Conservation (phyloP, 2,888 invertebrate species). For the Epistrophe eligans region DNA sequence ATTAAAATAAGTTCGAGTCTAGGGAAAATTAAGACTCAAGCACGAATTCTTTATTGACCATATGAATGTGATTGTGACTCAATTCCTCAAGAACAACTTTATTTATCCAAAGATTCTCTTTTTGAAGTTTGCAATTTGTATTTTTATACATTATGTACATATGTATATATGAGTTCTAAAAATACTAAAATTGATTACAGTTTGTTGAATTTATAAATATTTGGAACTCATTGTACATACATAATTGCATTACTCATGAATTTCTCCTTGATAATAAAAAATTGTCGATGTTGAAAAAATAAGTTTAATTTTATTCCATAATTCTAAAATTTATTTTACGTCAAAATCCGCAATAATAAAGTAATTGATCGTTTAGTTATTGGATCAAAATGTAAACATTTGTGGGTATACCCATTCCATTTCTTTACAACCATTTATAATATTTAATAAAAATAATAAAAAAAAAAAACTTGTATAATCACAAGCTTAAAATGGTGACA, state of each 20-base stretch:
- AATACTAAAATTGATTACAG: too few species aligned
- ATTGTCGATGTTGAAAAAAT: neutral
- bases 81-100: too few species aligned
- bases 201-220: too few species aligned
- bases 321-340: neutral
- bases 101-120: too few species aligned
- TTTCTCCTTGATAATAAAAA: neutral
- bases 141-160: too few species aligned
- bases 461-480: neutral
- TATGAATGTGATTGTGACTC: too few species aligned
- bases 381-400: neutral
- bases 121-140: too few species aligned
- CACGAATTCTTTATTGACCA: too few species aligned
- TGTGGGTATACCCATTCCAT: neutral
- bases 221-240: too few species aligned
- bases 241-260: neutral
- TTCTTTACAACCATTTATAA: neutral
- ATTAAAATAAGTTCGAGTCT: too few species aligned
- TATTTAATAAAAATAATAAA: neutral
- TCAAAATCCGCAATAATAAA: neutral
- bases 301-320: neutral
- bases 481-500: slow-evolving; percentile 28
- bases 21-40: too few species aligned
- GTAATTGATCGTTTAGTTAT: neutral
- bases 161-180: too few species aligned